Evolutionary conservation across 1,140 invertebrate species (phyloP).

Genomic region (Ericerus pela): DNA sequence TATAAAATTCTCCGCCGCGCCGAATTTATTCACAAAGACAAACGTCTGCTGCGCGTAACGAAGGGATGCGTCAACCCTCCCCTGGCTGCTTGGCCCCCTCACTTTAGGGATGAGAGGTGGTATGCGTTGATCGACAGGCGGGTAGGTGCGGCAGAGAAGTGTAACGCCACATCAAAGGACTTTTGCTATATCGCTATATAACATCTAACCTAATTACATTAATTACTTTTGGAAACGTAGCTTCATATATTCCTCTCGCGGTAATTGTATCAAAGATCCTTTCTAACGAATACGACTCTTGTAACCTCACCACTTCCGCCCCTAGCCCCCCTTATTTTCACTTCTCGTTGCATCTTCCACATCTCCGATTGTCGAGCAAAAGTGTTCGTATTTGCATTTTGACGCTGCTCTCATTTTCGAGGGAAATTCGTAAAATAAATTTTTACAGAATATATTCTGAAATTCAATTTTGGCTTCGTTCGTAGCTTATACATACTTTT

Average conservation of each 20-base stretch:
- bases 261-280: slow-evolving; percentile 12
- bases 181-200: slow-evolving; percentile 8
- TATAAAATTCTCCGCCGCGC: slow-evolving; percentile 3
- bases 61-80: no score
- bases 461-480: no score
- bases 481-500: no score
- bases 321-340: neutral
- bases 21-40: slow-evolving; percentile 11
- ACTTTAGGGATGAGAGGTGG: no score
- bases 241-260: slow-evolving; percentile 12
- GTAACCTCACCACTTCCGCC: no score
- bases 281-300: slow-evolving; percentile 7
- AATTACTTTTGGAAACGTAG: slow-evolving; percentile 6
- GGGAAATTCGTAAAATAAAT: no score
- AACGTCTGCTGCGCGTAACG: neutral
- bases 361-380: slow-evolving; percentile 5
- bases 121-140: no score
- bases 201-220: slow-evolving; percentile 10
- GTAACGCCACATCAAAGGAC: slow-evolving; percentile 10
- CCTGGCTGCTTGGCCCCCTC: no score
- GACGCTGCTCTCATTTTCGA: no score
- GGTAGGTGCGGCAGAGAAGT: neutral
- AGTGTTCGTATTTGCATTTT: slow-evolving; percentile 10
- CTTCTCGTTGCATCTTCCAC: neutral
- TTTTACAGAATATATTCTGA: no score